These are phyloP conservation scores for Gadus chalcogrammus DNA, from an alignment of 2,113 vertebrate species.

Conservation along the genomic window DNA sequence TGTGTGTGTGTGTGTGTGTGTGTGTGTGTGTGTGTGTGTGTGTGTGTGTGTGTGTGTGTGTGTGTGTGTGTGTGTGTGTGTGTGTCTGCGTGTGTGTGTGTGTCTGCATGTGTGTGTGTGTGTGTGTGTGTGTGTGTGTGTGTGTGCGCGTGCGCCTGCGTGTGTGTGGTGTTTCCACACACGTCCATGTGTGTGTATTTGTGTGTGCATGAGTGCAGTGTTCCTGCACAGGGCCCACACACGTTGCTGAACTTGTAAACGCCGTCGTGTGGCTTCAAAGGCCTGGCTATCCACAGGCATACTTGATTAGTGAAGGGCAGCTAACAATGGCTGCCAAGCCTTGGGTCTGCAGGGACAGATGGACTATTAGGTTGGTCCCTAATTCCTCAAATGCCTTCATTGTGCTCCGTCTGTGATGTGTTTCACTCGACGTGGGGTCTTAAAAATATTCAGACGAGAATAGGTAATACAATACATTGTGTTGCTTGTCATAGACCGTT, in stretches of 20 bases:
- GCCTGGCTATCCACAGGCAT: constrained; percentile 53
- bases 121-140: constrained; percentile 26
- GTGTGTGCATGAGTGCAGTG: constrained; percentile 10
- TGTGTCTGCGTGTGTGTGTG: too few species aligned
- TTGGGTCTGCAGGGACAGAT: constrained; percentile 42
- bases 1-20: constrained; percentile 7
- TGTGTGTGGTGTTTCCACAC: too few species aligned
- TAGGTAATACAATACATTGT: too few species aligned
- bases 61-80: too few species aligned
- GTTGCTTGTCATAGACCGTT: too few species aligned
- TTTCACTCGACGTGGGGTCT: too few species aligned
- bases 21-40: constrained; percentile 19
- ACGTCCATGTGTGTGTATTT: neutral
- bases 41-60: constrained; percentile 16
- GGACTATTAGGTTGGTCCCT: constrained; percentile 24
- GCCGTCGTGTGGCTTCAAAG: constrained; percentile 61
- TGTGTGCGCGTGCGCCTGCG: too few species aligned
- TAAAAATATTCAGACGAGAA: neutral
- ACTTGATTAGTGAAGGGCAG: constrained; percentile 61
- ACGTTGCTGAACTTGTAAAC: constrained; percentile 60
- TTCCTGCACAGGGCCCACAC: constrained; percentile 53
- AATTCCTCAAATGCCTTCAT: too few species aligned
- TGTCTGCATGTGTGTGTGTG: constrained; percentile 13
- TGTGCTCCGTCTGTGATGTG: too few species aligned
- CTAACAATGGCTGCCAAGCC: constrained; percentile 37